phyloP scores from a whole-genome alignment of 2,797 vertebrate genomes.

The Phataginus tricuspis region DNA sequence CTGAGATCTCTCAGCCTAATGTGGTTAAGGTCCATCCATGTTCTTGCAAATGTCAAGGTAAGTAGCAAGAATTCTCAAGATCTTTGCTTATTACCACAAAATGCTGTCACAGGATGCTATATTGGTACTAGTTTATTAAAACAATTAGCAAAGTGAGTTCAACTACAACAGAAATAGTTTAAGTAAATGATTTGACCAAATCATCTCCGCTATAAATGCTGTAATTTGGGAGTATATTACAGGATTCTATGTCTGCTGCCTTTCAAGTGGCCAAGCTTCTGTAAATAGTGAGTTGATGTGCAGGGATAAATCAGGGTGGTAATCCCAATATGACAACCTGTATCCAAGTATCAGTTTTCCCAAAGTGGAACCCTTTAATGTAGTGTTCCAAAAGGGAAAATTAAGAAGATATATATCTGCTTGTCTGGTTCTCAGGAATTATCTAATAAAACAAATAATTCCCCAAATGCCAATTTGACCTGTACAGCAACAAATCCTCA shows the following conservation, averaged over 20 bases:
- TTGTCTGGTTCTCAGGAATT: not conserved
- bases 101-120: not conserved
- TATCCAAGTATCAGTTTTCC: not conserved
- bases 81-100: not conserved
- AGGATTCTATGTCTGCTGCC: not conserved
- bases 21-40: not conserved
- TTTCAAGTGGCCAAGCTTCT: not conserved
- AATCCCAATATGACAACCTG: not conserved
- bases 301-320: not conserved
- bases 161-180: not conserved
- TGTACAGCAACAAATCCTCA: not conserved
- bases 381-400: not conserved
- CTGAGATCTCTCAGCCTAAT: not conserved
- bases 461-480: not conserved
- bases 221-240: not conserved
- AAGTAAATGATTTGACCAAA: not conserved
- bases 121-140: not conserved
- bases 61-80: not conserved
- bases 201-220: not conserved
- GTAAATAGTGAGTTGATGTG: not conserved
- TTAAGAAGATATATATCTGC: not conserved
- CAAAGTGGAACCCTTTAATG: fast-evolving
- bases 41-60: not conserved
- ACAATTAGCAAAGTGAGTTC: not conserved
- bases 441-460: not conserved